Evolutionary conservation across 1,140 invertebrate species (phyloP).

Genomic region (Battus philenor): DNA sequence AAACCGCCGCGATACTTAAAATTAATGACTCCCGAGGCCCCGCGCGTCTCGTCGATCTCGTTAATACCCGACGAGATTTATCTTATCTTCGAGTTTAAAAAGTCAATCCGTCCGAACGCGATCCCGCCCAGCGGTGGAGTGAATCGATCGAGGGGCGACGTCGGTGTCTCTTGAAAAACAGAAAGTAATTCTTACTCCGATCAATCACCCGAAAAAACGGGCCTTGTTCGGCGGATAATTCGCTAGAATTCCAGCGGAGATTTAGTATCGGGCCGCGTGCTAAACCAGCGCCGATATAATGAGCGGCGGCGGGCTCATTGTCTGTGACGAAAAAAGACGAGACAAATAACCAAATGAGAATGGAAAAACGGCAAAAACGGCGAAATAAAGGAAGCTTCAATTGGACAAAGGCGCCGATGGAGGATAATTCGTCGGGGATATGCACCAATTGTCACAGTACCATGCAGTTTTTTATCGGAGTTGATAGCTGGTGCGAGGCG

Average conservation of each 20-base stretch:
- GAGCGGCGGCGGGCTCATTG: slow-evolving; percentile 59
- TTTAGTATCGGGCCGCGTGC: slow-evolving; percentile 64
- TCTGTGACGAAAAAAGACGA: slow-evolving; percentile 61
- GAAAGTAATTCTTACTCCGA: slow-evolving; percentile 68
- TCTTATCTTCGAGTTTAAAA: slow-evolving; percentile 29
- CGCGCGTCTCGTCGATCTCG: slow-evolving; percentile 45
- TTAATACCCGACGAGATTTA: slow-evolving; percentile 42
- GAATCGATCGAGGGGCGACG: slow-evolving; percentile 35
- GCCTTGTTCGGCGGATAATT: slow-evolving; percentile 56
- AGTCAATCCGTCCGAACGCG: slow-evolving; percentile 16
- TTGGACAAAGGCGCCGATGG: slow-evolving; percentile 72
- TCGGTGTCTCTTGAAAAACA: slow-evolving; percentile 40
- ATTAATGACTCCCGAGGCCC: slow-evolving; percentile 51
- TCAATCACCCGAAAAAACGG: slow-evolving; percentile 69
- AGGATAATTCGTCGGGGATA: slow-evolving; percentile 70
- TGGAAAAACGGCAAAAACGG: slow-evolving; percentile 70
- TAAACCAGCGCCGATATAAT: slow-evolving; percentile 62
- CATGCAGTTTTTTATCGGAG: slow-evolving; percentile 45
- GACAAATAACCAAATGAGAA: slow-evolving; percentile 75
- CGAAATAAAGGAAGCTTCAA: slow-evolving; percentile 69
- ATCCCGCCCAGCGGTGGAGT: slow-evolving; percentile 29
- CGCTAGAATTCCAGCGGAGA: slow-evolving; percentile 72
- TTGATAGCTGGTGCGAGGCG: slow-evolving; percentile 35
- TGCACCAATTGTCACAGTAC: slow-evolving; percentile 74
- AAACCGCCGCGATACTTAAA: slow-evolving; percentile 53